Evolutionary conservation across 2,888 invertebrate genomes (phyloP), one percentile per base, ranked within the genome.

Genomic region (Pycnomerus fuliginosus): DNA sequence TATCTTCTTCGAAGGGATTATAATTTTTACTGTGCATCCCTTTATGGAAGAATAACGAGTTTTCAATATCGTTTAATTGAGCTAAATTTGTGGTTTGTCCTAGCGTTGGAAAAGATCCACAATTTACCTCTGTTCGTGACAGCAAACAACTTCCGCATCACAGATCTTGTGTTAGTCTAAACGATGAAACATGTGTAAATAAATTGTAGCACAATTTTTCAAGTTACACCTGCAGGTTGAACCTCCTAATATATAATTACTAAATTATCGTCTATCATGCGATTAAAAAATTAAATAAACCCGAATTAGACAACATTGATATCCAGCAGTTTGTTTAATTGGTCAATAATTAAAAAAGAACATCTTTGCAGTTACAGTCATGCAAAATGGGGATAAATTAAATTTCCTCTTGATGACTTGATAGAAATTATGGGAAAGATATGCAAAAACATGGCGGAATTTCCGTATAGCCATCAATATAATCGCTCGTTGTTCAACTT

Each of bases 401-500:
- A n/a, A n/a, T n/a, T n/a, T n/a, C n/a, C n/a, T n/a, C n/a, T n/a
- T n/a, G n/a, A n/a, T n/a, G n/a, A n/a, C n/a, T n/a, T n/a, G n/a
- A n/a, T n/a, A n/a, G n/a, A n/a, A n/a, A n/a, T n/a, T n/a, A 16
- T 24, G 10, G 7, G 24, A 14, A 43, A 36, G 31, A 36, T 43
- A 29, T 28, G 28, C 24, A 25, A 4, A 25, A 5, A 14, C 5
- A 7, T n/a, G 29, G 16, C 16, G 28, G 44, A 40, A 45, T 40
- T 45, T 45, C 36, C 35, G 39, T 36, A 39, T 44, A 40, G 31
- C 27, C 40, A 40, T 22, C 34, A 41, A 50, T 45, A 54, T 53
- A 60, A 60, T 59, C 58, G 53, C 49, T 50, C 50, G 48, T 50
- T 52, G 42, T 49, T 47, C 46, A 55, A 53, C 50, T 56, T 56